Evolutionary conservation across 2,797 vertebrate genomes (phyloP).

Genomic region (Sebastes alutus): DNA sequence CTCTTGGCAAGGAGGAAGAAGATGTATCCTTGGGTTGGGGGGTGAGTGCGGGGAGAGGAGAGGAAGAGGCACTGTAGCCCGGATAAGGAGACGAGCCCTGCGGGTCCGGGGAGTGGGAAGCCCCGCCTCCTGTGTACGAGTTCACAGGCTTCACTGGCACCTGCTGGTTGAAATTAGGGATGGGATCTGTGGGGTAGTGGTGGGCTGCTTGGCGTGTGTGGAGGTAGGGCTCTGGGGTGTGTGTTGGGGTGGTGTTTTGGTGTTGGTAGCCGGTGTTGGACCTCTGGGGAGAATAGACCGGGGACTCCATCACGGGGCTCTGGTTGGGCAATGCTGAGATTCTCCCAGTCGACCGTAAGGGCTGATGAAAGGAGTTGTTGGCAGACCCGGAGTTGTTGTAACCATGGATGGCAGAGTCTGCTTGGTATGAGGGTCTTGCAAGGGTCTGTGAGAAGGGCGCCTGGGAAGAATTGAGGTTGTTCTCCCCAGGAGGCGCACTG

Average conservation of each 20-base stretch:
- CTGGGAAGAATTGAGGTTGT: conserved; percentile 82
- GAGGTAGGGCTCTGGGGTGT: conserved; percentile 79
- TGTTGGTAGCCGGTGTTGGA: conserved; percentile 66
- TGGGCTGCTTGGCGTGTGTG: conserved; percentile 58
- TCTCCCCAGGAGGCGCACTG: conserved; percentile 85
- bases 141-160: conserved; percentile 67
- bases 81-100: conserved; percentile 76
- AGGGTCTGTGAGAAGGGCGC: conserved; percentile 76
- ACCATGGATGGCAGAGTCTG: conserved; percentile 81
- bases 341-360: conserved; percentile 56
- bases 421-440: conserved; percentile 80
- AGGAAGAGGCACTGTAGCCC: conserved; percentile 81
- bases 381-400: conserved; percentile 67
- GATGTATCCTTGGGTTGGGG: conserved; percentile 77
- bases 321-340: conserved; percentile 67
- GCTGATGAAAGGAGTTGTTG: conserved; percentile 72
- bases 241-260: conserved; percentile 72
- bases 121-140: conserved; percentile 52
- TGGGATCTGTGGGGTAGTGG: conserved; percentile 51
- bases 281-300: conserved; percentile 70
- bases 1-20: conserved; percentile 80
- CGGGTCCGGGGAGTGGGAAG: conserved; percentile 79
- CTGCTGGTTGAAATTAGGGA: conserved; percentile 71
- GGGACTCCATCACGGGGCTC: conserved; percentile 78
- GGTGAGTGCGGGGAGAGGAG: conserved; percentile 77